phyloP scores from a whole-genome alignment of 2,113 vertebrate species.

The Rhea pennata region DNA sequence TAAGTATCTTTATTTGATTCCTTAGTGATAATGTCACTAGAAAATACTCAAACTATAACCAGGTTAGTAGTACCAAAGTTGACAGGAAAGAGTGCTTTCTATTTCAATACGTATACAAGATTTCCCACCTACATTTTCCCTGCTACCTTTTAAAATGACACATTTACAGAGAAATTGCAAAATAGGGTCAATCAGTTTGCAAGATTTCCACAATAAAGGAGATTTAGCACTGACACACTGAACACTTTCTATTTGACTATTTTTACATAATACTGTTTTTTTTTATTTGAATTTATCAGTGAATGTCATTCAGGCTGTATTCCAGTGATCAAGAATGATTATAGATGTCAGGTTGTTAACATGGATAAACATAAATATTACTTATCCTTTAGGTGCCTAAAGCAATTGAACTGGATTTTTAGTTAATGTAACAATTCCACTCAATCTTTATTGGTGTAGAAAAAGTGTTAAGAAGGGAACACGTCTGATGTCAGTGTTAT shows the following conservation, averaged over 20 bases:
- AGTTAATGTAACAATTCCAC: slow-evolving; percentile 1
- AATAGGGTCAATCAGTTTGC: neutral
- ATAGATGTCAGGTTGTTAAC: neutral
- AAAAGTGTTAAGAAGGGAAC: neutral
- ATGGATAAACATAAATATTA: neutral
- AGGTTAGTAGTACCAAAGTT: neutral
- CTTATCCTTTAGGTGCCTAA: neutral
- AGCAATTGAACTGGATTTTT: slow-evolving; percentile 12
- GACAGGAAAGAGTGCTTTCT: neutral
- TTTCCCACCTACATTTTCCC: neutral
- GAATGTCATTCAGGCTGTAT: neutral
- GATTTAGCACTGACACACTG: neutral
- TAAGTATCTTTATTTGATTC: neutral
- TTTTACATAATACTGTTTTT: neutral
- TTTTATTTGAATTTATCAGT: neutral
- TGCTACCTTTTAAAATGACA: neutral
- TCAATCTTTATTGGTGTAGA: neutral
- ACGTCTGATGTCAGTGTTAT: neutral
- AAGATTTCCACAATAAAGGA: neutral
- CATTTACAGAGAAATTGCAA: neutral
- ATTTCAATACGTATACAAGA: neutral
- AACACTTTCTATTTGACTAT: neutral
- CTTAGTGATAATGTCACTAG: neutral
- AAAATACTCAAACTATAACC: neutral
- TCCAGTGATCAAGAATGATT: neutral